phyloP scores from a whole-genome alignment of 2,113 vertebrate genomes.

The Phocoena phocoena region DNA sequence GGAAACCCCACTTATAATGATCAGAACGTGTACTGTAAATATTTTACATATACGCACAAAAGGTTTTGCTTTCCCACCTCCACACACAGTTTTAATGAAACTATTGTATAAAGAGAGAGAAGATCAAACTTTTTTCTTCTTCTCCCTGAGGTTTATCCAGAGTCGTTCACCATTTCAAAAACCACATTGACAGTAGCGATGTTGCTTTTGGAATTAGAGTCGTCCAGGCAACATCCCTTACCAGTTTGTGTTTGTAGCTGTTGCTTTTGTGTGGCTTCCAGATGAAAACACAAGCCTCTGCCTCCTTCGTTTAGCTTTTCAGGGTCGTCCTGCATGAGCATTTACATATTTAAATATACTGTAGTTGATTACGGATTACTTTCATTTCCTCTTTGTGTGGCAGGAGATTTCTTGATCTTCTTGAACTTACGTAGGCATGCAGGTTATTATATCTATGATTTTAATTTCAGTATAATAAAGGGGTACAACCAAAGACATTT shows the following conservation, averaged over 20 bases:
- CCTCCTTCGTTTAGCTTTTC: neutral
- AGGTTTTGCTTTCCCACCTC: neutral
- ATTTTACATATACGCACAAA: slow-evolving; percentile 15
- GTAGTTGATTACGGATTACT: slow-evolving; percentile 2
- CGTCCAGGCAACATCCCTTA: neutral
- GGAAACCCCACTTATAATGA: neutral
- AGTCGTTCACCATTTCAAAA: slow-evolving; percentile 3
- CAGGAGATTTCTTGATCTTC: neutral
- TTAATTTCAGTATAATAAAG: slow-evolving; percentile 29
- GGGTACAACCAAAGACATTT: neutral
- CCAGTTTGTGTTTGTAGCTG: slow-evolving; percentile 5
- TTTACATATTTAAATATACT: slow-evolving; percentile 17
- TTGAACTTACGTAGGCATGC: neutral
- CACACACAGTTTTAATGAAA: neutral
- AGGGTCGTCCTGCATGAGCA: neutral
- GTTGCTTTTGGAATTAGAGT: slow-evolving; percentile 30
- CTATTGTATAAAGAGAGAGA: neutral
- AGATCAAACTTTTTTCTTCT: neutral
- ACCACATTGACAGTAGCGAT: neutral
- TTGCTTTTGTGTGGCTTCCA: neutral
- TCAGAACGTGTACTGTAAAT: neutral
- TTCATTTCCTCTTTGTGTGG: slow-evolving; percentile 56
- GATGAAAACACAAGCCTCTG: neutral
- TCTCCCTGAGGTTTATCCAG: neutral
- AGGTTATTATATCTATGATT: neutral